Conservation (phyloP, 2,113 vertebrate species). For the Martes martes region DNA sequence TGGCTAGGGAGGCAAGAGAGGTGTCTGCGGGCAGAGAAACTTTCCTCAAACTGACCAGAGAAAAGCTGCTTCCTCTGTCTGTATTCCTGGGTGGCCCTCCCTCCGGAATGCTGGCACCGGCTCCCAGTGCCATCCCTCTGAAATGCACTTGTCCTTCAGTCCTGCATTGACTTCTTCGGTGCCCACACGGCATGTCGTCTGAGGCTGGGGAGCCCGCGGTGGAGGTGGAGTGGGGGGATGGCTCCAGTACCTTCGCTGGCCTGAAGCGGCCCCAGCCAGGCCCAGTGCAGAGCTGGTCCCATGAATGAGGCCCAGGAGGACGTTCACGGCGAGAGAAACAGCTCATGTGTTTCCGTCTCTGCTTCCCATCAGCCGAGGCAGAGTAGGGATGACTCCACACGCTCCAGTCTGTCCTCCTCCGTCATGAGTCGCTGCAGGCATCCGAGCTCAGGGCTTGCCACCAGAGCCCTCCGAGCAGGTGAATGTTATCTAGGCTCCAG, state of each 20-base stretch:
- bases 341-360: neutral
- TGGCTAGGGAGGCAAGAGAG: neutral
- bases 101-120: neutral
- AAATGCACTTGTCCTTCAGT: neutral
- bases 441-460: neutral
- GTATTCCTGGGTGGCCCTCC: neutral
- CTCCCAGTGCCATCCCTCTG: neutral
- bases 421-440: neutral
- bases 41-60: neutral
- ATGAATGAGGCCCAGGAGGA: neutral
- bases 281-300: neutral
- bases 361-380: neutral
- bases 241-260: neutral
- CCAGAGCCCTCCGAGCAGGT: neutral
- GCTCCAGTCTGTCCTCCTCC: neutral
- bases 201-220: neutral
- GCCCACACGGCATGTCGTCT: neutral
- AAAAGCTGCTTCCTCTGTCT: slow-evolving; percentile 7
- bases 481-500: neutral
- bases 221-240: fast-evolving
- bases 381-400: neutral
- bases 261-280: neutral
- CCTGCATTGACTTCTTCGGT: neutral
- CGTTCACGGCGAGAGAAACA: fast-evolving
- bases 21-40: neutral